Evolutionary conservation across 2,113 vertebrate species (phyloP), one percentile per base, ranked within the genome.

Genomic region (Salvelinus sp.): DNA sequence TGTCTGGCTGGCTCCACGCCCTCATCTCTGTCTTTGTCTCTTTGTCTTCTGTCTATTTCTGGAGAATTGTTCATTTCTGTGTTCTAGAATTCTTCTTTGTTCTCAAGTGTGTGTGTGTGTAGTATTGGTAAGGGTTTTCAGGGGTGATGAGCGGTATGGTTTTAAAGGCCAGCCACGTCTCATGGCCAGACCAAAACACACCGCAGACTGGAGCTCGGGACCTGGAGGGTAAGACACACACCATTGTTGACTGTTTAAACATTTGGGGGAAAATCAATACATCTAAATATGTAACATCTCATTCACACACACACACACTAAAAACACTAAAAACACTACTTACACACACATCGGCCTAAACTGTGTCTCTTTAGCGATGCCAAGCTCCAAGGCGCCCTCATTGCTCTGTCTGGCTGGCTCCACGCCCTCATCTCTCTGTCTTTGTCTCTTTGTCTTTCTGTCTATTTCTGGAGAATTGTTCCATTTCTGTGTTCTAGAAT

Each of bases 81-180:
- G 70, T 54, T 71, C 44, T 66, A 58, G 27, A 3, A 33, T 69
- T 14, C 7, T 48, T 81, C 1, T 57, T 27, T 75, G 14, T 75
- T 78, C 33, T 27, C 25, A 63, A 25, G 25, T 81, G 77, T 64
- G 16, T 14, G 73, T 81, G 30, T 38, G 57, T 91, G 87, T 81
- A 99, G 98, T 63, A 96, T 99, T 74, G 98, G 98, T 69, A 99
- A 99, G 91, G 98, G 98, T 62, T 99, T 99, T 88, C 98, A 99
- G 98, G 98, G 18, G 98, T 99, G 25, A 92, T 99, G 97, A 98
- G 85, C 94, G 96, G 82, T 99, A 94, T 93, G 98, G 97, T 13
- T 99, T 97, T 91, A 95, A 95, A 91, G 98, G 98, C 68, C 98
- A 99, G 76, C 97, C 97, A 48, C 98, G 0, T 90, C 83, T 69